Percentiles rank a stretch among this genome's conserved stretches.
Evolutionary conservation across 64 coral and sea anemone genomes (phyloP).

Genomic region (Stichodactyla mertensii): DNA sequence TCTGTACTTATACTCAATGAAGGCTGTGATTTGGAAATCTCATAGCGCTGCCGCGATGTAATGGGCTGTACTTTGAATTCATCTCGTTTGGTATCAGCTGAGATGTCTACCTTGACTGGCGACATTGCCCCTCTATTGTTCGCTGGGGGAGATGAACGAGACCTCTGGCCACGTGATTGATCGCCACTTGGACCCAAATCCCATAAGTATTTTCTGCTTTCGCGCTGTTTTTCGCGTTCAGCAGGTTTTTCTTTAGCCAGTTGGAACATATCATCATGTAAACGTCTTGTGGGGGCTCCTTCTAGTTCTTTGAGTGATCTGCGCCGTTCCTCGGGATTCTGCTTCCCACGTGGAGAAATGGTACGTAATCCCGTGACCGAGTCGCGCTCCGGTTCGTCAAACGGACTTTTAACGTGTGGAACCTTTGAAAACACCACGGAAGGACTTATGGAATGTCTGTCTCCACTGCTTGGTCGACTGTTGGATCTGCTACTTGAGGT

Average conservation of each 20-base stretch:
- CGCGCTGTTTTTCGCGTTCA: not conserved
- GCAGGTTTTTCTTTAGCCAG: conserved; percentile 5
- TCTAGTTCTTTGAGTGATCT: not conserved
- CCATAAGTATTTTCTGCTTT: conserved; percentile 24
- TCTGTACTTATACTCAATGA: not conserved
- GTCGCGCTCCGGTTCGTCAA: not conserved
- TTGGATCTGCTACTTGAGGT: not conserved
- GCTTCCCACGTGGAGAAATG: not conserved
- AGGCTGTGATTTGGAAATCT: not conserved
- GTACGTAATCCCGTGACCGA: too few relatives aligned
- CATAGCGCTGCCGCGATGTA: not conserved
- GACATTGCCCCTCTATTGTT: not conserved
- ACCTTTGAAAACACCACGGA: conserved; percentile 20
- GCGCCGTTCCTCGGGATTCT: not conserved
- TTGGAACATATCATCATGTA: conserved; percentile 19
- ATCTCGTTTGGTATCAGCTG: not conserved
- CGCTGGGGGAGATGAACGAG: not conserved
- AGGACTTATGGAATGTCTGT: conserved; percentile 2
- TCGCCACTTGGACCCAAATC: not conserved
- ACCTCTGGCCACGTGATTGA: not conserved
- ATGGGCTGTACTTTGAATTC: not conserved
- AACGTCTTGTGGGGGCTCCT: conserved; percentile 4
- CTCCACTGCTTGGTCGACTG: not conserved
- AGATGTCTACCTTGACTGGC: conserved; percentile 7
- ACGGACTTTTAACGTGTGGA: conserved; percentile 12